Base-by-base conservation (phyloP, 2,888 invertebrate genomes). In the Dryadula phaetusa region DNA sequence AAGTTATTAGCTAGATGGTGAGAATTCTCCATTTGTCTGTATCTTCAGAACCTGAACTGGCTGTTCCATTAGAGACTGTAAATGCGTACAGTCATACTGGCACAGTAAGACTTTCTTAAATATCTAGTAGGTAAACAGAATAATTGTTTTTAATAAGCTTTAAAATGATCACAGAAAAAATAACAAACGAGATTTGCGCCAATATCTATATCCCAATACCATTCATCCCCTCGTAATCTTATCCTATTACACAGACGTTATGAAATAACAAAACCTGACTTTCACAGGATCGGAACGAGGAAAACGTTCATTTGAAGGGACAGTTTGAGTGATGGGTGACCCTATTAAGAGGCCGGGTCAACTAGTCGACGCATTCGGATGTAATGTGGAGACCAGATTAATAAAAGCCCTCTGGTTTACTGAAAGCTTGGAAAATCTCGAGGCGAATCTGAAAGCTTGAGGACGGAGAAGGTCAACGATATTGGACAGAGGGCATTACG, bases 261-360 rank as follows among this genome's bases (percentile, higher is more conserved):
- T 64, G 64, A 72, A 64, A 64, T 64, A 73, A 67, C 68, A 69
- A 66, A 71, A 70, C 71, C 66, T 62, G 62, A 64, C 69, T 70
- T 70, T 62, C 66, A 67, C 67, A 65, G 64, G 68, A 63, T 52
- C 63, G 44, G 61, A 58, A 72, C 64, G 60, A 69, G 69, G 72
- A 74, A 70, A 70, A 71, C 67, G 62, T 66, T 67, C 63, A 74
- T 70, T 67, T 66, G 66, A 71, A 69, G 71, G 72, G 73, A 60
- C 69, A 67, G 66, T 73, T 74, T 74, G 75, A 76, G 72, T 73
- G 71, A 76, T 76, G 69, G 67, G 67, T 71, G 71, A 74, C 73
- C 75, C 75, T 75, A 75, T 77, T 76, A 77, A 67, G 65, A 69
- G 73, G 72, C 28, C 65, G 70, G 72, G 72, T 73, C 73, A 73